These are phyloP conservation scores for Pimephales promelas DNA, from an alignment of 2,113 vertebrate species.

Conservation along the genomic window DNA sequence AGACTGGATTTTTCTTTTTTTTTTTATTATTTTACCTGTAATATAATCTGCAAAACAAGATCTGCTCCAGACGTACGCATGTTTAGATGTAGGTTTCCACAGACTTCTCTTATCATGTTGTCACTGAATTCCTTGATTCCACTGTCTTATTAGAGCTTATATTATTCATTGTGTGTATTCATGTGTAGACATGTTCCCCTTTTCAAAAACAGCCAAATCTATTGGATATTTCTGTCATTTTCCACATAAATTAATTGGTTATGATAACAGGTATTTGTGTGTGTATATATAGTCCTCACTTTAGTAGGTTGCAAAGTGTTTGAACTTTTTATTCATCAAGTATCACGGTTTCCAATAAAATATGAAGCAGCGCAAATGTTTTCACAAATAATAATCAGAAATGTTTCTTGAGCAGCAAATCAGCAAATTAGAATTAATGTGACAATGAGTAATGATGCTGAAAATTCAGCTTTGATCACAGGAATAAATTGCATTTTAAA, in stretches of 20 bases:
- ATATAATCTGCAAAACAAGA: conserved; percentile 25
- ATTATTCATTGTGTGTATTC: conserved; percentile 4
- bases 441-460: neutral
- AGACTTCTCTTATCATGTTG: conserved; percentile 24
- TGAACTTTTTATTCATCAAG: neutral
- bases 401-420: neutral
- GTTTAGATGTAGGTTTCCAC: conserved; percentile 21
- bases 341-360: neutral
- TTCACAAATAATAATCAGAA: neutral
- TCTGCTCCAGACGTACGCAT: conserved; percentile 1
- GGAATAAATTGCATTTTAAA: neutral
- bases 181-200: neutral
- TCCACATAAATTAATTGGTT: neutral
- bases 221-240: neutral
- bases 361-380: neutral
- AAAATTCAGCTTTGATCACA: neutral
- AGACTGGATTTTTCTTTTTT: neutral
- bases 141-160: conserved; percentile 13
- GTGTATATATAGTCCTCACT: too few species aligned
- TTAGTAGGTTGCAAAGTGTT: neutral
- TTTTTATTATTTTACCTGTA: conserved; percentile 12
- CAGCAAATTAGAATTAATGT: neutral
- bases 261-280: neutral
- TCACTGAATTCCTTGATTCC: conserved; percentile 10
- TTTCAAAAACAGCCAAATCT: conserved; percentile 1